These are phyloP conservation scores for Megalurothrips usitatus DNA, from an alignment of 2,888 invertebrate genomes.

Conservation along the genomic window DNA sequence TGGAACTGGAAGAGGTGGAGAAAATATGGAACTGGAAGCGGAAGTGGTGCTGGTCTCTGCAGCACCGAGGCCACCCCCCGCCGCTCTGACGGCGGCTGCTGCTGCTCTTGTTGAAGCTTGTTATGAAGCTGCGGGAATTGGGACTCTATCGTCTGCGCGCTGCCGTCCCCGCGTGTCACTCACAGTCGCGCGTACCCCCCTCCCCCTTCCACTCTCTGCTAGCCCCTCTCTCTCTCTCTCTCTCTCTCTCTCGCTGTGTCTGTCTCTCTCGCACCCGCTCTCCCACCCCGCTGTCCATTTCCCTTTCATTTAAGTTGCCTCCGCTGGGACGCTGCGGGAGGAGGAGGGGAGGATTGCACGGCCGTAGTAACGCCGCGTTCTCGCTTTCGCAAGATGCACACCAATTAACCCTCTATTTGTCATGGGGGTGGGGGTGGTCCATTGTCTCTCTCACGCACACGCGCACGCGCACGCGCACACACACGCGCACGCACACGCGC, in stretches of 20 bases:
- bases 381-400: constrained; percentile 22
- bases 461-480: not conserved
- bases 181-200: too few relatives aligned
- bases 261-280: not conserved
- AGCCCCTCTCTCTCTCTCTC: too few relatives aligned
- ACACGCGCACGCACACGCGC: too few relatives aligned
- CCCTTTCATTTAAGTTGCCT: constrained; percentile 19
- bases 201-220: too few relatives aligned
- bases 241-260: not conserved
- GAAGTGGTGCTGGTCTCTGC: too few relatives aligned
- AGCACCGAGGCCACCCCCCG: too few relatives aligned
- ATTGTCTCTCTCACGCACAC: not conserved
- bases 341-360: not conserved
- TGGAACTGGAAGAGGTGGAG: too few relatives aligned
- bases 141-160: not conserved
- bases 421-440: not conserved
- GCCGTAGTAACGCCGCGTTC: not conserved
- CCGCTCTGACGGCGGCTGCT: not conserved
- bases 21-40: too few relatives aligned
- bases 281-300: not conserved
- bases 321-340: not conserved
- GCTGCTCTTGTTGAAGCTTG: not conserved
- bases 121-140: not conserved
- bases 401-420: constrained; percentile 25
- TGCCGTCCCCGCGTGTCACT: too few relatives aligned